A percentile compares a stretch with the other conserved stretches of the same genome.
Evolutionary conservation across 2,888 invertebrate species (phyloP).

Genomic region (Punctoribates punctum): DNA sequence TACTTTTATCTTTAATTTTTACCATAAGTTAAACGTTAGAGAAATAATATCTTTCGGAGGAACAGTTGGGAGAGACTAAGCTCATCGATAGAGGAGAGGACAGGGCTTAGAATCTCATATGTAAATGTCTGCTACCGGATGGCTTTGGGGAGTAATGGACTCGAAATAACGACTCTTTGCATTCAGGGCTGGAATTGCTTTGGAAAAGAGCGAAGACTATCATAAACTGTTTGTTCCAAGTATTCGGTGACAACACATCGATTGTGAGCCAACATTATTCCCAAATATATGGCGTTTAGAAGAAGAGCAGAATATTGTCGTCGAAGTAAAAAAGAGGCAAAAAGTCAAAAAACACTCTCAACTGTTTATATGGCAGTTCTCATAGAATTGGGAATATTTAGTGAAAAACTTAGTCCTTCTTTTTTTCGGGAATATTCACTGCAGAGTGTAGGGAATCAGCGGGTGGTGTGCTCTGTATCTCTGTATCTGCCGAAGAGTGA

Average conservation of each 20-base stretch:
- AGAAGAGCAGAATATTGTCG: not conserved
- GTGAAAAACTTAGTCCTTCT: not conserved
- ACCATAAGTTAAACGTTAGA: not conserved
- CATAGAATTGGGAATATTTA: slow-evolving; percentile 21
- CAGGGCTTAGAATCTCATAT: slow-evolving; percentile 19
- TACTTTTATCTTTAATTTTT: slow-evolving; percentile 1
- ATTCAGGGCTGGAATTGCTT: not conserved
- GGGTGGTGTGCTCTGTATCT: slow-evolving; percentile 1
- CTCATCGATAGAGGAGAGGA: not conserved
- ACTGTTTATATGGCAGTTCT: not conserved
- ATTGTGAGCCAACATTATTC: slow-evolving; percentile 11
- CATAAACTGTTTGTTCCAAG: slow-evolving; percentile 28
- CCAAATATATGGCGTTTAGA: slow-evolving; percentile 13
- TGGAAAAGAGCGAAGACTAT: slow-evolving; percentile 9
- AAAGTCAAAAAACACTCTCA: not conserved
- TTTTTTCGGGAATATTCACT: slow-evolving; percentile 13
- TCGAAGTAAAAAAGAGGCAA: not conserved
- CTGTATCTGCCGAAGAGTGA: not conserved
- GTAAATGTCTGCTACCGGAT: slow-evolving; percentile 33
- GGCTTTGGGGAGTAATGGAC: slow-evolving; percentile 36
- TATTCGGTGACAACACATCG: slow-evolving; percentile 30
- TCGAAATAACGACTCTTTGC: slow-evolving; percentile 34
- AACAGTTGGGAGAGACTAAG: not conserved
- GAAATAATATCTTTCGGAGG: not conserved
- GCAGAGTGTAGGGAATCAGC: not conserved